Conservation (phyloP, 2,888 invertebrate genomes). For the Leptopilina drosophilae region DNA sequence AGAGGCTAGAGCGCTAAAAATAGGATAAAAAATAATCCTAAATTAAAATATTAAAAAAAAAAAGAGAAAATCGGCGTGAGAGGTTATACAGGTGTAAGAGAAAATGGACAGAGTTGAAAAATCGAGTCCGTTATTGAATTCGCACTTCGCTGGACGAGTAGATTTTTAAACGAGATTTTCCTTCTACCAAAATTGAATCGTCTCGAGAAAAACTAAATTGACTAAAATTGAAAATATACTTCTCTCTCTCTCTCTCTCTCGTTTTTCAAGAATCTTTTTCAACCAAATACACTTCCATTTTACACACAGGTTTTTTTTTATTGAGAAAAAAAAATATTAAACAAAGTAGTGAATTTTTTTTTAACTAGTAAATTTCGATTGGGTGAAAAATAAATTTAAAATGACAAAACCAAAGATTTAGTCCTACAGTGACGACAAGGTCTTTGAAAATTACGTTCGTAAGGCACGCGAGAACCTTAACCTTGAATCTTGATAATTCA, state of each 20-base stretch:
- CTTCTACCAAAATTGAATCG: constrained; percentile 44
- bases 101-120: constrained; percentile 43
- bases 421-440: too few relatives aligned
- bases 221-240: constrained; percentile 20
- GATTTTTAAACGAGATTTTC: constrained; percentile 49
- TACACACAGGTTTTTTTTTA: too few relatives aligned
- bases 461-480: constrained; percentile 3
- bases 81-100: constrained; percentile 18
- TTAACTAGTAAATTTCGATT: too few relatives aligned
- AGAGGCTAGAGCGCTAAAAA: too few relatives aligned
- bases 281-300: not conserved
- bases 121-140: constrained; percentile 49
- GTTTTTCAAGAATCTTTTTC: not conserved
- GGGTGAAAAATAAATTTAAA: too few relatives aligned
- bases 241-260: not conserved
- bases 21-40: not conserved
- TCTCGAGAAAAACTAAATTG: constrained; percentile 10
- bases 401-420: too few relatives aligned
- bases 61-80: not conserved
- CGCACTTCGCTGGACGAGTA: constrained; percentile 49
- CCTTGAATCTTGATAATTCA: constrained; percentile 19
- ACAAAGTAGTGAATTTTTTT: too few relatives aligned
- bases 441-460: not conserved
- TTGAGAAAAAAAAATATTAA: too few relatives aligned
- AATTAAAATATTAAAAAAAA: not conserved